Evolutionary conservation across 2,888 invertebrate genomes (phyloP), one percentile per base, ranked within the genome.

Genomic region (Macaria notata): DNA sequence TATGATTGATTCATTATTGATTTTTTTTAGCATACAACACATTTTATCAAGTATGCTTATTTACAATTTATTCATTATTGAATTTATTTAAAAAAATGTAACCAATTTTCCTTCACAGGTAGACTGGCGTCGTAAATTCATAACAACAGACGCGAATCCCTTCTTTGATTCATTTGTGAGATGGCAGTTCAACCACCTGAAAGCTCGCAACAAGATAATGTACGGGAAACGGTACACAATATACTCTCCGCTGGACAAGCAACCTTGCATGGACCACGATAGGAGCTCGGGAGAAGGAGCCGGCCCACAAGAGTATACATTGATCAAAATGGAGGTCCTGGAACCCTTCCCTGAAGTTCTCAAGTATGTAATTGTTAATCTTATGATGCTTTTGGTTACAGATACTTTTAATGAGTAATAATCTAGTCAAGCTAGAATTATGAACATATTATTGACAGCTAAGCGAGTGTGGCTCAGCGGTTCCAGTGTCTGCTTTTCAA

Each of bases 261-360:
- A 99, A 81, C 99, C 99, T 0, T 99, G 99, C 81, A 99, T 99
- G 99, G 99, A 99, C 84, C 99, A 99, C 80, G 99, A 99, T 84
- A 94, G 99, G 70, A 95, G 97, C 43, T 92, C 95, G 3, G 99
- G 99, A 0, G 99, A 99, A 91, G 99, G 99, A 47, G 99, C 99
- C 4, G 99, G 98, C 0, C 98, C 99, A 0, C 99, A 99, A 84
- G 99, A 99, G 84, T 99, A 99, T 78, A 99, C 98, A 1, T 92
- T 99, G 0, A 94, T 99, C 60, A 99, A 99, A 90, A 95, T 99
- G 95, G 95, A 95, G 83, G 85, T 98, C 4, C 73, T 95, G 31
- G 92, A 95, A 71, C 96, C 97, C 0, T 93, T 94, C 66, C 96
- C 97, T 8, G 75, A 89, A 49, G 93, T 93, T 78, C 84, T 98